phyloP scores from a whole-genome alignment of 2,888 invertebrate genomes.

The Orchestes rusci region DNA sequence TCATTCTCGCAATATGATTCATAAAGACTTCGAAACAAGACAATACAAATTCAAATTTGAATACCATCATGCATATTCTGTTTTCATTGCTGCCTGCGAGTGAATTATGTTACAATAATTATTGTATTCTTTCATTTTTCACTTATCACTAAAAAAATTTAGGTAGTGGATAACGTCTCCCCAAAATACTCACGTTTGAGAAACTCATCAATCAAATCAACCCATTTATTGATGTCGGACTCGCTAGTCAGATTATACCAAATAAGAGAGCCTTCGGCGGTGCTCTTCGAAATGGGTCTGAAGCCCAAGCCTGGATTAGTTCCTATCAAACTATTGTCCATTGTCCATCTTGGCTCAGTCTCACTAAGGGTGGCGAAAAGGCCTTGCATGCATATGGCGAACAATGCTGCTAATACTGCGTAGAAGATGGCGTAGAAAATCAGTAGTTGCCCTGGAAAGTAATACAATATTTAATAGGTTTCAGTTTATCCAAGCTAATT shows the following conservation, averaged over 20 bases:
- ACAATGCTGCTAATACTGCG: slow-evolving; percentile 71
- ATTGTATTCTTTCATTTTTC: no score
- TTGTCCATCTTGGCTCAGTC: slow-evolving; percentile 66
- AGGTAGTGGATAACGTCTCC: no score
- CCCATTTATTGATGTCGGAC: slow-evolving; percentile 50
- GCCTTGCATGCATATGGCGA: slow-evolving; percentile 79
- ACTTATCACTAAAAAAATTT: no score
- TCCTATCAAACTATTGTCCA: slow-evolving; percentile 71
- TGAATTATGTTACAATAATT: no score
- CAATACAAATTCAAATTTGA: no score
- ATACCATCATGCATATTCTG: no score
- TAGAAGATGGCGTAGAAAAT: slow-evolving; percentile 88
- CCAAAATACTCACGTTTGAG: slow-evolving; percentile 51
- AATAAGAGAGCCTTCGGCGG: slow-evolving; percentile 55
- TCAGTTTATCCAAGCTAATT: no score
- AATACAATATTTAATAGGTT: no score
- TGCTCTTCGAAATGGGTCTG: slow-evolving; percentile 50
- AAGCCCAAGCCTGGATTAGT: slow-evolving; percentile 59
- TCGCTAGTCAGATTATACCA: slow-evolving; percentile 50
- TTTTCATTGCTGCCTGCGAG: no score
- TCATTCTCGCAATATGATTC: no score
- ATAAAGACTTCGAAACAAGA: no score
- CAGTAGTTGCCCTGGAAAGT: slow-evolving; percentile 72
- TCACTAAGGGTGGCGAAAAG: slow-evolving; percentile 64
- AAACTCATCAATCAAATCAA: slow-evolving; percentile 49